These are phyloP conservation scores for Tipula lateralis DNA, from an alignment of 2,888 invertebrate species.

Conservation along the genomic window DNA sequence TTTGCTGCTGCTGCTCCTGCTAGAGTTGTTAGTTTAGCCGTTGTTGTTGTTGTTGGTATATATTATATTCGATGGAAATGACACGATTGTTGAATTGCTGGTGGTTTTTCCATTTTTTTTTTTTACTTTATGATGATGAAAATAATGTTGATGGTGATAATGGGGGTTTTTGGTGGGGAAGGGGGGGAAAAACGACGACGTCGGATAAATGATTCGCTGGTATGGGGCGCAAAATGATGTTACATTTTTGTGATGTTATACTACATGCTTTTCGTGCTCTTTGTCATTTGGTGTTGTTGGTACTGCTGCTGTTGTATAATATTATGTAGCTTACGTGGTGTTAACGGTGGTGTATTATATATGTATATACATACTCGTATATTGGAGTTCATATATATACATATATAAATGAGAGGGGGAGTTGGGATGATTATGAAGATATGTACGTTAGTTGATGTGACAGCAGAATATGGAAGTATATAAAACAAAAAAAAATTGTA, in stretches of 20 bases:
- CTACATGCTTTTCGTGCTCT: slow-evolving; percentile 1
- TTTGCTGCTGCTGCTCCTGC: not conserved
- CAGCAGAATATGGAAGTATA: slow-evolving; percentile 1
- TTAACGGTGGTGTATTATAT: slow-evolving; percentile 5
- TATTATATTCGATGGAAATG: slow-evolving; percentile 14
- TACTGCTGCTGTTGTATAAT: not conserved
- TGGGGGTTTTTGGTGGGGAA: not conserved
- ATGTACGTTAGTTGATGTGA: slow-evolving; percentile 1
- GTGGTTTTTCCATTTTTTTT: slow-evolving; percentile 11
- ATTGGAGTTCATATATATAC: not conserved
- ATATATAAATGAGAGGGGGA: not conserved
- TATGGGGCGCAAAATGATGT: not conserved
- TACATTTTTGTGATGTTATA: slow-evolving; percentile 19
- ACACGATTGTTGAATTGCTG: slow-evolving; percentile 19
- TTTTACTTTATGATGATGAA: slow-evolving; percentile 14
- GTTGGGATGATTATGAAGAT: not conserved
- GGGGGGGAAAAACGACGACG: not conserved
- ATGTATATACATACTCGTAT: not conserved
- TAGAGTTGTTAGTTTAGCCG: not conserved
- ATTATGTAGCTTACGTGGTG: slow-evolving; percentile 14
- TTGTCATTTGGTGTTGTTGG: not conserved
- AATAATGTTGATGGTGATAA: slow-evolving; percentile 19
- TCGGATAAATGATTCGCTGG: not conserved
- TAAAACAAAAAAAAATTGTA: not conserved
- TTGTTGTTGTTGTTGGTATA: not conserved